phyloP scores from a whole-genome alignment of 2,888 invertebrate species.

The Orthonychiurus folsomi region DNA sequence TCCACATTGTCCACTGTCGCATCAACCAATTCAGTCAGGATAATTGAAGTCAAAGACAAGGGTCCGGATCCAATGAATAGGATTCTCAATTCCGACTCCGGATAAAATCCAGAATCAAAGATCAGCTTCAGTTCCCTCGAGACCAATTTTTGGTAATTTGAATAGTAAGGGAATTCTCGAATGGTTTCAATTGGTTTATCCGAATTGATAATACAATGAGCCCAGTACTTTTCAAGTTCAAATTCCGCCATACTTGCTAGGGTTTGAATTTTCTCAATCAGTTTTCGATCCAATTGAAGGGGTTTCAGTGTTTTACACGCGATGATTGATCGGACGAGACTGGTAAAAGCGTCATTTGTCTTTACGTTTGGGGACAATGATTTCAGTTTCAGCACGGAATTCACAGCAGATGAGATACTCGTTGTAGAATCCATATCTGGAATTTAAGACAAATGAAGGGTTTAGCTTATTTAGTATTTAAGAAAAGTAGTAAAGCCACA shows the following conservation, averaged over 20 bases:
- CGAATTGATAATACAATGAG: not conserved
- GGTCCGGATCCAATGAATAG: not conserved
- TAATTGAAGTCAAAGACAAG: not conserved
- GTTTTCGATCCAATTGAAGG: not conserved
- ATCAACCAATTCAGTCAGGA: not conserved
- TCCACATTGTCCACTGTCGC: not conserved
- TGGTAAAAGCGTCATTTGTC: not conserved
- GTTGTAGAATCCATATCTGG: no score
- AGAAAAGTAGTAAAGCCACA: no score
- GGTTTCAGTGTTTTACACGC: not conserved
- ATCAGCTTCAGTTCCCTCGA: not conserved
- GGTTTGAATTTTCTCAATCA: not conserved
- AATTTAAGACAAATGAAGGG: no score
- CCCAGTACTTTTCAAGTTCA: not conserved
- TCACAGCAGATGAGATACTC: no score
- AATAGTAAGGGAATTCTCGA: slow-evolving; percentile 3
- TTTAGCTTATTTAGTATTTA: no score
- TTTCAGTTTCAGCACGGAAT: not conserved
- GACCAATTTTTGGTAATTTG: not conserved
- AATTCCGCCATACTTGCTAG: not conserved
- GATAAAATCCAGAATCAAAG: not conserved
- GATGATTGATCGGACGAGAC: slow-evolving; percentile 3
- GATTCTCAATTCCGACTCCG: not conserved
- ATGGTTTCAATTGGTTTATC: not conserved
- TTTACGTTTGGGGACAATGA: not conserved